Base-by-base conservation (phyloP, 2,797 vertebrate species). In the Gymnothorax javanicus region DNA sequence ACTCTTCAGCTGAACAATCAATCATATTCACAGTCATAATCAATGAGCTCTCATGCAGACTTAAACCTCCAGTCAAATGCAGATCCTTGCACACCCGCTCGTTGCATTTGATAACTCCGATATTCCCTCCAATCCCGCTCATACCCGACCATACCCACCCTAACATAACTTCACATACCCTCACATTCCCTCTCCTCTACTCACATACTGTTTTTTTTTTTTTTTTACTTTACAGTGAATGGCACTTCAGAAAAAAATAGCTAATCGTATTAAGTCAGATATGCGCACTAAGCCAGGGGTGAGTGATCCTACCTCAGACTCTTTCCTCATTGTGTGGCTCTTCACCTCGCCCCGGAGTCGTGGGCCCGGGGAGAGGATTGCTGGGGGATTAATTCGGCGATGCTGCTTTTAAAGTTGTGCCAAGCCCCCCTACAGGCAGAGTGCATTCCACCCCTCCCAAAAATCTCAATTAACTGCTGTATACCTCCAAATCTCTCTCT, bases 391-490 rank as follows among this genome's bases (percentile, higher is more conserved):
- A 84, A 87, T 86, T 91, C 87, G 90, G 87, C 84, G 83, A 69
- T 27, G 79, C 57, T 91, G 89, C 87, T 92, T 90, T 90, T 67
- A 87, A 25, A 90, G 71, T 57, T 85, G 58, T 43, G 77, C 43
- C 43, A 50, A 4, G 17, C 50, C 23, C 77, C 50, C 43, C 77
- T 54, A 6, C 52, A 20, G 33, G 43, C 77, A 81, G 43, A 4
- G 15, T 4, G 43, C 43, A 0, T n/a, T 54, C 77, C 52, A 54
- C 43, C 33, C 54, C 52, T 77, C 77, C 69, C 69, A 25, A 73
- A 43, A 73, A 73, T 73, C 69, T 43, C 69, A 73, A 73, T 73
- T 15, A 27, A 15, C 8, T 27, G 33, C 69, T 73, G 69, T 33
- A 3, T 43, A 27, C 25, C 27, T 43, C 69, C n/a, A 73, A 81